Evolutionary conservation across 2,888 invertebrate species (phyloP).

Genomic region (Boloria selene): DNA sequence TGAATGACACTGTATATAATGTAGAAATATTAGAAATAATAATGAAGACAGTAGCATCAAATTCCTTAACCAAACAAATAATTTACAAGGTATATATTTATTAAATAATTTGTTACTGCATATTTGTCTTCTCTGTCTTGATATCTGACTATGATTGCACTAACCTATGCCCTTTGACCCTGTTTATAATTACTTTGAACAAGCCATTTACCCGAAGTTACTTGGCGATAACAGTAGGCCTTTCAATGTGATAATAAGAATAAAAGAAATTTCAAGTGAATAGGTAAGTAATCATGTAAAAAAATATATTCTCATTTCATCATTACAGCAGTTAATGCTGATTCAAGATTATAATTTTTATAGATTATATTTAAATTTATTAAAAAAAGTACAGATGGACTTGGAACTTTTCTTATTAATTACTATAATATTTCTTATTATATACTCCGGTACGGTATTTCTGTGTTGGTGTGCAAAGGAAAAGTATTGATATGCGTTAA

Average conservation of each 20-base stretch:
- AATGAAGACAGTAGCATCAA: background rate
- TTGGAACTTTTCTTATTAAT: background rate
- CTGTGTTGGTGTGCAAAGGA: conserved; percentile 40
- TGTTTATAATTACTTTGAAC: conserved; percentile 62
- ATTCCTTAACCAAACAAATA: conserved; percentile 17
- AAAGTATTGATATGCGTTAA: conserved; percentile 43
- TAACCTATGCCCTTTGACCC: conserved; percentile 67
- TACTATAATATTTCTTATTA: background rate
- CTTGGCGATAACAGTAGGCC: conserved; percentile 19
- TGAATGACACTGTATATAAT: too few species aligned
- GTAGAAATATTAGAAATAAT: too few species aligned
- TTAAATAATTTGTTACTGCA: conserved; percentile 53
- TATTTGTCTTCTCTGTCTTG: conserved; percentile 68
- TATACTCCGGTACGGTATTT: conserved; percentile 6
- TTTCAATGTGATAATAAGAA: background rate
- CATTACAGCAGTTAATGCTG: too few species aligned
- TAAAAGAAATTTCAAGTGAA: background rate
- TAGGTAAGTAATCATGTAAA: background rate
- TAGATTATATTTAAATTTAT: too few species aligned
- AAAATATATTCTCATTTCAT: background rate
- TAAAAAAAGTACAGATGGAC: background rate
- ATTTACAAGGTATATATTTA: conserved; percentile 41
- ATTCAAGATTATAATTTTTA: too few species aligned
- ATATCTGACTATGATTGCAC: conserved; percentile 77
- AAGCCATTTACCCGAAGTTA: conserved; percentile 27